Evolutionary conservation across 2,797 vertebrate genomes (phyloP).

Genomic region (Alauda arvensis): DNA sequence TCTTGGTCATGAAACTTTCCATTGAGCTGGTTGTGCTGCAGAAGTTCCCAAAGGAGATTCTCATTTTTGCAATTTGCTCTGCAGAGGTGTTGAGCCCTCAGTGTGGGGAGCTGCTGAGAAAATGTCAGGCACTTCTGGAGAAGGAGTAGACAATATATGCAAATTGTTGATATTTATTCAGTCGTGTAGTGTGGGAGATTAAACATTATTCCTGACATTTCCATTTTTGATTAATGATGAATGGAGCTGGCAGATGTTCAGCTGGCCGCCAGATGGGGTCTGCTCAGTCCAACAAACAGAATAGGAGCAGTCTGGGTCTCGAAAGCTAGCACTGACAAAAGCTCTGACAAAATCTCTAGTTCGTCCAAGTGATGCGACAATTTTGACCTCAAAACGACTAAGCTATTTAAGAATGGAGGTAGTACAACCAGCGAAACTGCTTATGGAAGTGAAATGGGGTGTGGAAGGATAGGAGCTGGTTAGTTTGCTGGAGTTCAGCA

Average conservation of each 20-base stretch:
- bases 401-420: background rate
- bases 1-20: background rate
- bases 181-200: background rate
- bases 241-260: slow-evolving; percentile 39
- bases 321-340: slow-evolving; percentile 19
- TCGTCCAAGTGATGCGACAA: background rate
- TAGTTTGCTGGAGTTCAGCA: background rate
- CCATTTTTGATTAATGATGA: slow-evolving; percentile 45
- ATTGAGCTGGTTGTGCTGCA: background rate
- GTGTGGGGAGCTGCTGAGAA: background rate
- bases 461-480: background rate
- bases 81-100: background rate
- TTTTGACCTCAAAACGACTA: background rate
- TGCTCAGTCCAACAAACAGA: slow-evolving; percentile 17
- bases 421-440: background rate
- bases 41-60: background rate
- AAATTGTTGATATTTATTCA: slow-evolving; percentile 45
- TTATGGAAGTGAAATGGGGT: background rate
- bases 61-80: background rate
- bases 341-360: background rate
- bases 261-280: slow-evolving; percentile 25
- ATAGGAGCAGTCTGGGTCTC: background rate
- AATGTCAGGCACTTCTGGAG: slow-evolving; percentile 15
- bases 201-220: slow-evolving; percentile 49
- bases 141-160: slow-evolving; percentile 13